Evolutionary conservation across 2,888 invertebrate species (phyloP).

Genomic region (Eilema griseolum): DNA sequence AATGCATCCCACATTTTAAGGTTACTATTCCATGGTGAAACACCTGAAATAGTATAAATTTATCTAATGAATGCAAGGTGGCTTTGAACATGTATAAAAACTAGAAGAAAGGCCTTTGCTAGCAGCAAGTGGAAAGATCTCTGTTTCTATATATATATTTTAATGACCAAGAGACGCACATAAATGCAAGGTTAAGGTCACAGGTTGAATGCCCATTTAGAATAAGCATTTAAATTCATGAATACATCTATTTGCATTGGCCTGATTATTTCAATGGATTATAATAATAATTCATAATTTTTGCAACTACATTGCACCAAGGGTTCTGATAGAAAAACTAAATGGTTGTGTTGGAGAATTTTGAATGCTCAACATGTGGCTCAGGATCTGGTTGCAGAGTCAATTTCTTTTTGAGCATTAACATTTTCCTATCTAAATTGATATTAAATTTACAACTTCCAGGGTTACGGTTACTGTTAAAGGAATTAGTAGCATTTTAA

Average conservation of each 20-base stretch:
- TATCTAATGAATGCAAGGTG: neutral
- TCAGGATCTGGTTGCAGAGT: too few relatives aligned
- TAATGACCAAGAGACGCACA: neutral
- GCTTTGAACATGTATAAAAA: neutral
- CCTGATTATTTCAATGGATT: neutral
- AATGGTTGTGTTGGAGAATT: too few relatives aligned
- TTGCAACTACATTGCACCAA: too few relatives aligned
- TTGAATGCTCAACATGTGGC: too few relatives aligned
- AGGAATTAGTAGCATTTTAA: too few relatives aligned
- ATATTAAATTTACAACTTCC: too few relatives aligned
- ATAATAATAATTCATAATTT: too few relatives aligned
- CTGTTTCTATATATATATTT: neutral
- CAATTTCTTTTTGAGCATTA: too few relatives aligned
- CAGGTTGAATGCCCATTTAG: neutral
- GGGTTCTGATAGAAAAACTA: too few relatives aligned
- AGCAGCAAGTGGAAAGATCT: neutral
- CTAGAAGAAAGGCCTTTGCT: neutral
- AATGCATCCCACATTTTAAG: constrained; percentile 96
- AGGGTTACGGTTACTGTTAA: too few relatives aligned
- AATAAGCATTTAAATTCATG: neutral
- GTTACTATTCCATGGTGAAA: constrained; percentile 95
- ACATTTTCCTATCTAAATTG: too few relatives aligned
- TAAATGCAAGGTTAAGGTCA: neutral
- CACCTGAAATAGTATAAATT: constrained; percentile 82
- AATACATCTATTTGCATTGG: neutral